phyloP scores from a whole-genome alignment of 1,140 invertebrate species.

The Drosophila arizonae region DNA sequence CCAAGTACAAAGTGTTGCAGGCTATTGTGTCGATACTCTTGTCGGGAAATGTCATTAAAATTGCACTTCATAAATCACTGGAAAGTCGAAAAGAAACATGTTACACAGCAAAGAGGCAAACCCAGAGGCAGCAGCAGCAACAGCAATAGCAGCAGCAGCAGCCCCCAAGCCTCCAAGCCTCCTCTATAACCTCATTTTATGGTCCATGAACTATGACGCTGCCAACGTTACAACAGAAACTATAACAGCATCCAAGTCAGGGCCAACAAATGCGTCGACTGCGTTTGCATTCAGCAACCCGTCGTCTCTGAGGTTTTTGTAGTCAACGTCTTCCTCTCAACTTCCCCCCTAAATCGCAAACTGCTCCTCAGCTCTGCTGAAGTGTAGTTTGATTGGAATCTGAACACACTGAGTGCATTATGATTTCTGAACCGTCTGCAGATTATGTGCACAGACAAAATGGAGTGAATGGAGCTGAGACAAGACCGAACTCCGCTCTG shows the following conservation, averaged over 20 bases:
- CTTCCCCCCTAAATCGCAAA: background rate
- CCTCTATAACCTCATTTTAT: constrained; percentile 75
- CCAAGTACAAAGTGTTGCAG: constrained; percentile 2
- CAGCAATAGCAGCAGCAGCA: constrained; percentile 40
- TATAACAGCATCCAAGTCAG: constrained; percentile 8
- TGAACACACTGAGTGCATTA: constrained; percentile 60
- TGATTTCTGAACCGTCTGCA: constrained; percentile 69
- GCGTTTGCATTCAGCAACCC: constrained; percentile 37
- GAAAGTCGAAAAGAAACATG: constrained; percentile 59
- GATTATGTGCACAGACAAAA: constrained; percentile 33
- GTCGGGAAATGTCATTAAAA: constrained; percentile 81
- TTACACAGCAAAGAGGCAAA: constrained; percentile 18
- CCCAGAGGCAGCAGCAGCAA: constrained; percentile 47
- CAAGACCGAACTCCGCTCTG: constrained; percentile 16
- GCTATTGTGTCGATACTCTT: constrained; percentile 69
- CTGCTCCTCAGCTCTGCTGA: constrained; percentile 8
- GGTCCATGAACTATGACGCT: constrained; percentile 69
- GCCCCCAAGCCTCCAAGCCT: constrained; percentile 23
- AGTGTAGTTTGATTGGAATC: constrained; percentile 64
- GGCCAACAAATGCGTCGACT: constrained; percentile 29
- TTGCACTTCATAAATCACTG: constrained; percentile 82
- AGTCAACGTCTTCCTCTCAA: background rate
- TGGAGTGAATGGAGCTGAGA: constrained; percentile 25
- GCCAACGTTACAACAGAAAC: constrained; percentile 1
- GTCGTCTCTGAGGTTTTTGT: constrained; percentile 41